Evolutionary conservation across 2,113 vertebrate genomes (phyloP), one percentile per base, ranked within the genome.

Genomic region (Phoxinus phoxinus): DNA sequence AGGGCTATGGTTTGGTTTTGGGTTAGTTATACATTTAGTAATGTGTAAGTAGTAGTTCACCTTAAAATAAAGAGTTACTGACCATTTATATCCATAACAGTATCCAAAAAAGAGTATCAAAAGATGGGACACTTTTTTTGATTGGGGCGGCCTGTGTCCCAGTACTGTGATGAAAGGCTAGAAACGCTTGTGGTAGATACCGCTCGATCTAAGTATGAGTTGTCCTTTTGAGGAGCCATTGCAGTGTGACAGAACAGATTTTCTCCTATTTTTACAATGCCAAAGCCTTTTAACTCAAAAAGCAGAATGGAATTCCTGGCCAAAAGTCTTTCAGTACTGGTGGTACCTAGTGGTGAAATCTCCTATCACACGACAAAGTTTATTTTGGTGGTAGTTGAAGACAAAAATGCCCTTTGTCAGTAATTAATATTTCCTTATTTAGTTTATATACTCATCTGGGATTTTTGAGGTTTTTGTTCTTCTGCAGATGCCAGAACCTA

Each of bases 271-370:
- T 86, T 69, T 73, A 51, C 46, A 85, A 85, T 85, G 83, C 73
- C 77, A 83, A 74, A 86, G 63, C 56, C 27, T 86, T 80, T 84
- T 76, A 77, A 65, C 76, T 84, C 81, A 58, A 76, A 58, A 76
- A 69, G 53, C 21, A 56, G 58, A 17, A 72, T 81, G 80, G 77
- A 89, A 86, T 87, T 84, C 59, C 25, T 41, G 10, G 30, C 51
- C 44, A 65, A 74, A 56, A 77, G 65, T 41, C 44, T 59, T 61
- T 72, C 37, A 69, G 35, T 32, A 58, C 72, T 37, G 48, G 35
- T 87, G n/a, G n/a, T 84, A 19, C 37, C 89, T 87, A 86, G 89
- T 89, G 89, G 81, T 51, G 0, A 2, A 23, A 19, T 44, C 2
- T 11, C 6, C 51, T n/a, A 77, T 11, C 61, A 65, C 17, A 48